phyloP scores from a whole-genome alignment of 2,113 vertebrate genomes.

The Podocnemis expansa region DNA sequence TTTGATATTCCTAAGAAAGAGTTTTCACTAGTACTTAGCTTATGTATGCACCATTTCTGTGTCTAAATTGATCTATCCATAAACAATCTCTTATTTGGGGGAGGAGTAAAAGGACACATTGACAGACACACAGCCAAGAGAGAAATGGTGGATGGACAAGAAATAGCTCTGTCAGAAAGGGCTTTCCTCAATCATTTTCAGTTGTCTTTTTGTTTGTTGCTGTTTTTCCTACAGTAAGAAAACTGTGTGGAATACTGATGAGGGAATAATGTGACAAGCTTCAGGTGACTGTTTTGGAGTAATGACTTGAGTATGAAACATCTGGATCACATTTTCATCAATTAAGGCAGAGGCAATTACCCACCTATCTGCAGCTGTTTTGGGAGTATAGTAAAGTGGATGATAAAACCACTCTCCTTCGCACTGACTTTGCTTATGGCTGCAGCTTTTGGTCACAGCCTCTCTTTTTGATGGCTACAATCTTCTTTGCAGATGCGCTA shows the following conservation, averaged over 20 bases:
- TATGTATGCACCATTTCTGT: neutral
- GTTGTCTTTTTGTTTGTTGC: neutral
- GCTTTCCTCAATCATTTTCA: accelerated
- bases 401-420: no score
- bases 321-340: neutral
- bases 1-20: neutral
- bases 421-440: neutral
- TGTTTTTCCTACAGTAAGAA: neutral
- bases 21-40: neutral
- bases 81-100: neutral
- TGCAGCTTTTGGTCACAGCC: neutral
- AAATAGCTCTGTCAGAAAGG: neutral
- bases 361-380: accelerated
- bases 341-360: neutral
- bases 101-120: neutral
- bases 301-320: neutral
- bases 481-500: neutral
- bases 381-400: neutral
- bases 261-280: neutral
- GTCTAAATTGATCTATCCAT: neutral
- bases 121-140: neutral
- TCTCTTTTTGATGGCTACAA: neutral
- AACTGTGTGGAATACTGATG: neutral
- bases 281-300: neutral
- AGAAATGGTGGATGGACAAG: neutral